These are phyloP conservation scores for Eurytoma californica DNA, from an alignment of 2,888 invertebrate species.

Conservation along the genomic window DNA sequence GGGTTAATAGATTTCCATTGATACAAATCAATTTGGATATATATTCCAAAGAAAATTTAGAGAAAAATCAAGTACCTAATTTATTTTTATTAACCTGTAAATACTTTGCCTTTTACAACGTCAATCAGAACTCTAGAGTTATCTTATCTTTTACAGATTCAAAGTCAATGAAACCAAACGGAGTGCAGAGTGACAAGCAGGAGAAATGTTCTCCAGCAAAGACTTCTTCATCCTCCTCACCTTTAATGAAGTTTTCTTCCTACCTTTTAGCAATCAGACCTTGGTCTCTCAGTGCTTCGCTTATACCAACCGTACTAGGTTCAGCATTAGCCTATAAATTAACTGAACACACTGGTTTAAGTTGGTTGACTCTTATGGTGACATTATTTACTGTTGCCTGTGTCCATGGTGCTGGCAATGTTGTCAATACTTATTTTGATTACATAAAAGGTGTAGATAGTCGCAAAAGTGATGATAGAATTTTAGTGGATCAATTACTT, in stretches of 20 bases:
- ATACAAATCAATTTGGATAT: too few species aligned
- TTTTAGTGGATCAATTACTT: conserved; percentile 94
- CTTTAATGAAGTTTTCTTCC: conserved; percentile 91
- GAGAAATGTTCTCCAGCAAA: conserved; percentile 55
- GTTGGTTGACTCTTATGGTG: conserved; percentile 85
- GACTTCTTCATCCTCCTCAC: conserved; percentile 62
- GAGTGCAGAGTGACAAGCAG: conserved; percentile 53
- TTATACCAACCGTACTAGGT: conserved; percentile 93
- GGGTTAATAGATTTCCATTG: too few species aligned
- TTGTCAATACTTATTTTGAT: conserved; percentile 97
- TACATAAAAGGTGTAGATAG: conserved; percentile 96
- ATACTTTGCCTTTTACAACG: too few species aligned
- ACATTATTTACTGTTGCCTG: conserved; percentile 91
- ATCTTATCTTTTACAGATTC: conserved; percentile 43
- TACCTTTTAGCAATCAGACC: conserved; percentile 93
- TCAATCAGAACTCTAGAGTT: neutral
- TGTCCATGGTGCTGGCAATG: conserved; percentile 97
- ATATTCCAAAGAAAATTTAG: too few species aligned
- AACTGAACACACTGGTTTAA: conserved; percentile 85
- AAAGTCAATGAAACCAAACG: conserved; percentile 60
- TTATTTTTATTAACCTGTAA: too few species aligned
- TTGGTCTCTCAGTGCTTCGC: conserved; percentile 94
- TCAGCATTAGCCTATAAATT: conserved; percentile 91
- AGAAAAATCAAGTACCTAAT: too few species aligned
- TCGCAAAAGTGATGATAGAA: conserved; percentile 94